phyloP scores from a whole-genome alignment of 2,797 vertebrate genomes.

The Poecilia velifera region DNA sequence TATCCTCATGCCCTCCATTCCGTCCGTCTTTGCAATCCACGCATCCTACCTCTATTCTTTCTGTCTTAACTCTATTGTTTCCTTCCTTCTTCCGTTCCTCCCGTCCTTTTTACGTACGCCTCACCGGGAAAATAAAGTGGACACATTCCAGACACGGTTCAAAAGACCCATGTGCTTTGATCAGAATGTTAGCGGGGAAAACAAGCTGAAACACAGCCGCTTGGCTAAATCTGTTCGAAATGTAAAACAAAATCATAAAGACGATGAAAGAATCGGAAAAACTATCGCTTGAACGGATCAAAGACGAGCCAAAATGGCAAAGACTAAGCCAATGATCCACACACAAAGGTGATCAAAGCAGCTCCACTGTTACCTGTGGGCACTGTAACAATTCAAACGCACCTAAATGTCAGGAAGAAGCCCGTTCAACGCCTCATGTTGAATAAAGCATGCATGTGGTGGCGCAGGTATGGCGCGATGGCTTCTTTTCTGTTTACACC shows the following conservation, averaged over 20 bases:
- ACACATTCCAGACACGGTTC: neutral
- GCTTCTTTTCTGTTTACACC: neutral
- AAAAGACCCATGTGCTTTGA: neutral
- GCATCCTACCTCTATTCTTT: neutral
- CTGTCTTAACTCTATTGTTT: neutral
- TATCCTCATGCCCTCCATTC: neutral
- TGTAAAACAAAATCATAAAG: neutral
- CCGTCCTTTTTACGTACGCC: neutral
- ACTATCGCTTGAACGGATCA: neutral
- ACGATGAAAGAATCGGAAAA: neutral
- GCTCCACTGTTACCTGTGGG: neutral
- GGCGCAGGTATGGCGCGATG: neutral
- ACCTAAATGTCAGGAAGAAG: neutral
- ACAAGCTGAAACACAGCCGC: neutral
- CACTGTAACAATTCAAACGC: neutral
- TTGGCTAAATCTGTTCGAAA: neutral
- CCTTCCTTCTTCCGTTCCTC: neutral
- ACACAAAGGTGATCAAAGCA: neutral
- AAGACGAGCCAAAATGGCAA: neutral
- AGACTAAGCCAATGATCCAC: neutral
- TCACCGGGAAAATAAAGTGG: neutral
- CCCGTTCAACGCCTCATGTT: too few relatives aligned
- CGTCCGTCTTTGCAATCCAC: neutral
- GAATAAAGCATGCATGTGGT: neutral
- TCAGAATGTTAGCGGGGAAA: neutral